Evolutionary conservation across 2,888 invertebrate species (phyloP), one percentile per base, ranked within the genome.

Genomic region (Drosophila mayaguana): DNA sequence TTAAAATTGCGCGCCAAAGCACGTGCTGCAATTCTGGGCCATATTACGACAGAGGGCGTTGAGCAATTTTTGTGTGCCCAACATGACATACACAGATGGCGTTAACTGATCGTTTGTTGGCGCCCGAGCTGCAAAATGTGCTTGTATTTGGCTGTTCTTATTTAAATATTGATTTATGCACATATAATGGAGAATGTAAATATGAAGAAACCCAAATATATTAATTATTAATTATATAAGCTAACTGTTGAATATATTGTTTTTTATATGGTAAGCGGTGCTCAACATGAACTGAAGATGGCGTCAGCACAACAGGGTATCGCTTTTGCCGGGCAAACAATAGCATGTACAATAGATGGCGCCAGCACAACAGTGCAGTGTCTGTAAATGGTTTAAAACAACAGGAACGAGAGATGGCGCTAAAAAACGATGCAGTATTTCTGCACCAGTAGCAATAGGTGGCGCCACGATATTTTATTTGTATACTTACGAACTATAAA

Each of bases 1-100:
- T 71, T 66, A 11, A 9, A 72, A 63, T 14, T 60, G 25, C 62
- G 75, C 71, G 75, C 72, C 57, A 38, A 4, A 11, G 12, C 9
- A n/a, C 5, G 25, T 28, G 57, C 42, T 57, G 56, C 48, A 3
- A 16, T 32, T 1, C 5, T 14, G 4, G 14, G 48, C 7, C 2
- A 22, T 34, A 7, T n/a, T 0, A 2, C 45, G 34, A 25, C 22
- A 70, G 70, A 36, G 55, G 51, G 51, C 45, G 63, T n/a, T 16
- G 1, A 7, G 8, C 14, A 2, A 14, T 22, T 12, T 0, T 0
- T 14, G 22, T 7, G 20, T 22, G 7, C 3, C 14, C 8, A 45
- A 22, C 1, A 14, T 28, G 8, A 0, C 28, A 0, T 2, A 51
- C 2, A 43, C 4, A 36, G 36, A 36, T 65, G 72, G 54, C 61